Evolutionary conservation across 2,113 vertebrate genomes (phyloP), one percentile per base, ranked within the genome.

Genomic region (Zeus faber): DNA sequence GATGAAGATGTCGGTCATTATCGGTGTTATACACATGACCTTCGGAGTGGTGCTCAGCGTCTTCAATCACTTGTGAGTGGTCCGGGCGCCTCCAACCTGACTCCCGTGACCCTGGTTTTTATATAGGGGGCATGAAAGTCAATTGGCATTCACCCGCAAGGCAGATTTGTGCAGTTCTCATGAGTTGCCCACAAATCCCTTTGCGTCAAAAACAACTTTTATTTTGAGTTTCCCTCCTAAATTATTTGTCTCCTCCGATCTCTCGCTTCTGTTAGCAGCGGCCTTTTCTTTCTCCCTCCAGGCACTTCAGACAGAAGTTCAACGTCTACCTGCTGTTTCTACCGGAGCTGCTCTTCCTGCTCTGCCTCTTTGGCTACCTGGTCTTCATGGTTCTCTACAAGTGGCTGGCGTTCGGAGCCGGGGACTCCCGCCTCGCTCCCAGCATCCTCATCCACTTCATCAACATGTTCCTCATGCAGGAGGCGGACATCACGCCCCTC

Each of bases 1-100:
- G 79, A 99, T 99, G 97, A 99, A 99, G 86, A 98, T 99, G 97
- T 98, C 97, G 2, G 90, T 99, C 58, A 91, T 98, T 59, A 83
- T 99, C 8, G 97, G 97, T 10, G 90, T 99, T 41, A 68, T 89
- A 56, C 97, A 99, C 81, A 99, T 99, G 97, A 93, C 85, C 1
- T 99, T 98, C 60, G 97, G 96, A 51, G 92, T 99, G 54, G 58
- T 92, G 27, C 39, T 99, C 75, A 95, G 96, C 48, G 89, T 93
- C 58, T 95, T 98, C 82, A 99, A 99, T 84, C 92, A 98, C 81
- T 58, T 96, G 97, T 99, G 84, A 97, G 95, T 94, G n/a, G 23
- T 37, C 50, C 1, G 2, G 35, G n/a, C 46, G 1, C 4, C 10
- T 23, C n/a, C n/a, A n/a, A n/a, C n/a, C n/a, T n/a, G n/a, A n/a